These are phyloP conservation scores for Chauna torquata DNA, from an alignment of 2,113 vertebrate genomes.

Conservation along the genomic window DNA sequence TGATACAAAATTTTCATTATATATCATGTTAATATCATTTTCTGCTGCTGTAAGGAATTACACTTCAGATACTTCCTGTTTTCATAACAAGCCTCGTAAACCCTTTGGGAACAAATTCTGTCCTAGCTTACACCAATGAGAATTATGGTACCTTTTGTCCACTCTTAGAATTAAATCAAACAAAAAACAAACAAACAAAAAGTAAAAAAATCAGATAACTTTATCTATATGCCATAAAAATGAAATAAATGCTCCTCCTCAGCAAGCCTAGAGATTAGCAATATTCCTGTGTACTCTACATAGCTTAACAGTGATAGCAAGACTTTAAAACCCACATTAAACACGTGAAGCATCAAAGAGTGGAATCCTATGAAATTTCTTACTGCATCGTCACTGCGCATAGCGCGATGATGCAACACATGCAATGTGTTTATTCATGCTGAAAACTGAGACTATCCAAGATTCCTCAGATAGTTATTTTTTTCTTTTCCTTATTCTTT, in stretches of 20 bases:
- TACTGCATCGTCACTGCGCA: not conserved
- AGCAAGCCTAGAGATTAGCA: not conserved
- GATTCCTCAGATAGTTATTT: not conserved
- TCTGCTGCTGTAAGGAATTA: constrained; percentile 12
- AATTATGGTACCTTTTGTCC: not conserved
- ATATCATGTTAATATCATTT: constrained; percentile 5
- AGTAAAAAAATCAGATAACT: not conserved
- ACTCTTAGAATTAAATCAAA: not conserved
- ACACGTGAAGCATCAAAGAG: not conserved
- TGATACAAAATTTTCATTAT: not conserved
- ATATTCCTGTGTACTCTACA: not conserved
- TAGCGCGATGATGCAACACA: no score
- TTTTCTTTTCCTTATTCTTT: not conserved
- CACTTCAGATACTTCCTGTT: constrained; percentile 23
- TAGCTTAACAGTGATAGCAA: not conserved
- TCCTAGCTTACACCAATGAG: not conserved
- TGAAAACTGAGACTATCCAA: not conserved
- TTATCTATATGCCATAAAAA: not conserved
- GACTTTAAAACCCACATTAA: not conserved
- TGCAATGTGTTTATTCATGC: not conserved
- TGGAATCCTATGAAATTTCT: not conserved
- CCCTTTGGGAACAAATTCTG: not conserved
- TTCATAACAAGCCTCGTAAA: constrained; percentile 35
- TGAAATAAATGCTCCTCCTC: not conserved
- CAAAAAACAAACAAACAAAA: not conserved